Evolutionary conservation across 2,888 invertebrate species (phyloP).

Genomic region (Galerucella nymphaeae): DNA sequence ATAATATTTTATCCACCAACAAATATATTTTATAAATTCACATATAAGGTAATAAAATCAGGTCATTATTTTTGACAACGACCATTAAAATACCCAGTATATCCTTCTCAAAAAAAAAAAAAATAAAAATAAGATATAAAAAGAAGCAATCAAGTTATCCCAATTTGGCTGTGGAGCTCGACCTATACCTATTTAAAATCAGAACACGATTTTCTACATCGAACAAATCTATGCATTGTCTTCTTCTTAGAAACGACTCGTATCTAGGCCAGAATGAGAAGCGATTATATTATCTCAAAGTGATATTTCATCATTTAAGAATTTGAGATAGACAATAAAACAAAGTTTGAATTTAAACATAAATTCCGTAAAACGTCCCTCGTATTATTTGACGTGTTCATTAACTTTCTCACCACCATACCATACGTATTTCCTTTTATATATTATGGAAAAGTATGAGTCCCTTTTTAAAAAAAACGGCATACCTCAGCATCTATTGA

Average conservation of each 20-base stretch:
- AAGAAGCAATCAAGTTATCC: constrained; percentile 37
- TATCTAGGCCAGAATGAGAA: constrained; percentile 13
- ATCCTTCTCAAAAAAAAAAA: constrained; percentile 30
- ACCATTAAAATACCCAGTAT: constrained; percentile 44
- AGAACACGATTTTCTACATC: constrained; percentile 43
- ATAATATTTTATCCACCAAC: constrained; percentile 21
- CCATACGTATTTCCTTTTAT: not conserved
- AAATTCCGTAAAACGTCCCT: not conserved
- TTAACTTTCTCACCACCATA: not conserved
- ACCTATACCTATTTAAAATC: constrained; percentile 47
- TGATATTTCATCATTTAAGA: not conserved
- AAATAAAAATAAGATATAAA: constrained; percentile 17
- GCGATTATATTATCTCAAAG: not conserved
- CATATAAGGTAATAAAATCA: constrained; percentile 42
- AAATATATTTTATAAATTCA: constrained; percentile 31
- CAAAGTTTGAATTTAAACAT: too few species aligned
- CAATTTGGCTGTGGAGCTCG: constrained; percentile 46
- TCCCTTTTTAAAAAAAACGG: not conserved
- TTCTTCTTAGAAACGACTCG: constrained; percentile 40
- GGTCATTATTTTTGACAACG: constrained; percentile 48
- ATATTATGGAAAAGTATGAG: not conserved
- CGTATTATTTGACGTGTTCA: not conserved
- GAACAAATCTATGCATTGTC: constrained; percentile 42
- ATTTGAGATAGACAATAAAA: too few species aligned
- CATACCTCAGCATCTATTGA: constrained; percentile 13